These are phyloP conservation scores for Drosophila funebris DNA, from an alignment of 1,140 invertebrate genomes.

Conservation along the genomic window DNA sequence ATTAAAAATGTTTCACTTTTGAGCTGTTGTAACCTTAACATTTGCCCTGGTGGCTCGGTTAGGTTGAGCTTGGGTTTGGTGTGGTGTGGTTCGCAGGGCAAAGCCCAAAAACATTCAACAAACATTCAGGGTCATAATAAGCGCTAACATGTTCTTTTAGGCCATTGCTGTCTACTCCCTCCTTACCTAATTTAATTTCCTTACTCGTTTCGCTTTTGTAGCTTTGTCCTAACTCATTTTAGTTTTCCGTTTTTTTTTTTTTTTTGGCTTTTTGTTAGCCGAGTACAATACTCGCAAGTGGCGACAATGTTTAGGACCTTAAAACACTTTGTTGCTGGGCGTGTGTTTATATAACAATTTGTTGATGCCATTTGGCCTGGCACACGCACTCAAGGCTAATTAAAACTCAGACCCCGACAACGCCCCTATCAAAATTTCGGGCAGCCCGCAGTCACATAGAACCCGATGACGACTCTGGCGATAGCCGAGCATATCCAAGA, in stretches of 20 bases:
- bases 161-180: conserved; percentile 16
- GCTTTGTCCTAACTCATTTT: background rate
- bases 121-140: conserved; percentile 46
- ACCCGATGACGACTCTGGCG: conserved; percentile 17
- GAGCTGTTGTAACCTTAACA: conserved; percentile 53
- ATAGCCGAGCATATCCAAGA: conserved; percentile 9
- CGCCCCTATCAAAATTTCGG: conserved; percentile 34
- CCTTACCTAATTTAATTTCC: conserved; percentile 60
- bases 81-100: background rate
- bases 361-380: conserved; percentile 67
- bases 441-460: background rate
- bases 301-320: conserved; percentile 73
- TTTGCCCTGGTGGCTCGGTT: conserved; percentile 44
- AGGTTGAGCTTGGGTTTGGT: background rate
- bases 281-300: conserved; percentile 37
- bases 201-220: conserved; percentile 46
- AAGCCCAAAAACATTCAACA: conserved; percentile 11
- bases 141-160: conserved; percentile 35
- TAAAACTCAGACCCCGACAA: conserved; percentile 69
- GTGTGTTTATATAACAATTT: conserved; percentile 77
- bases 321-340: conserved; percentile 73
- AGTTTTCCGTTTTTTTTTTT: conserved; percentile 17
- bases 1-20: conserved; percentile 55
- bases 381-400: conserved; percentile 78
- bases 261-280: conserved; percentile 37